Evolutionary conservation across 2,888 invertebrate genomes (phyloP).

Genomic region (Cephus nigrinus): DNA sequence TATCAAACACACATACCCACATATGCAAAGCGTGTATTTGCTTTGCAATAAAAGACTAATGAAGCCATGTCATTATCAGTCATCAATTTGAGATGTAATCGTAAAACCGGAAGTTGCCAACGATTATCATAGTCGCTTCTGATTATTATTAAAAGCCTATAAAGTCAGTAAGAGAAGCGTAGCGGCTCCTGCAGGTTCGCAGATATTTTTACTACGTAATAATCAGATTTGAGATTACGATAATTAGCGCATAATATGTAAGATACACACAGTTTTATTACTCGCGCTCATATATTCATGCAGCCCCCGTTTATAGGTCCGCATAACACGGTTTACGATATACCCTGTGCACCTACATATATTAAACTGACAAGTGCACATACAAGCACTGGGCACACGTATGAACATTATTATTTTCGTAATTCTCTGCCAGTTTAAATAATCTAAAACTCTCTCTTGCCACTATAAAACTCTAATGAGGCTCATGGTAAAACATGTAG

Average conservation of each 20-base stretch:
- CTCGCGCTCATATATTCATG: conserved; percentile 9
- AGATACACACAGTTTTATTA: conserved; percentile 33
- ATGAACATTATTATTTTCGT: conserved; percentile 30
- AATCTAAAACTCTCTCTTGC: conserved; percentile 15
- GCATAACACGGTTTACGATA: conserved; percentile 29
- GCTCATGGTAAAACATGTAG: conserved; percentile 27
- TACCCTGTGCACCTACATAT: background rate
- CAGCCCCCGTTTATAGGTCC: conserved; percentile 31
- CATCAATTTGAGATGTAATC: background rate
- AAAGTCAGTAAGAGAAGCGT: conserved; percentile 38
- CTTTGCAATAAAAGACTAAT: background rate
- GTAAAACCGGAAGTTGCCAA: conserved; percentile 4
- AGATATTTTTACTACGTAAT: conserved; percentile 32
- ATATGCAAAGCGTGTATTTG: background rate
- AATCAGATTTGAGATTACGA: conserved; percentile 47
- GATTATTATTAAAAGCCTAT: conserved; percentile 39
- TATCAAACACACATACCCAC: background rate
- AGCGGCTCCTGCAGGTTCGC: conserved; percentile 26
- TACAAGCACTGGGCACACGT: conserved; percentile 16
- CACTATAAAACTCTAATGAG: conserved; percentile 37
- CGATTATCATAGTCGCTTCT: background rate
- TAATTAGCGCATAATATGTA: conserved; percentile 48
- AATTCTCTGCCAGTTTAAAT: conserved; percentile 27
- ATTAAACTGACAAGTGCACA: conserved; percentile 7
- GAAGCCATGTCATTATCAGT: background rate